Percentiles rank a stretch among this genome's conserved stretches.
Conservation (phyloP, 1,140 invertebrate species). For the Diabrotica virgifera region DNA sequence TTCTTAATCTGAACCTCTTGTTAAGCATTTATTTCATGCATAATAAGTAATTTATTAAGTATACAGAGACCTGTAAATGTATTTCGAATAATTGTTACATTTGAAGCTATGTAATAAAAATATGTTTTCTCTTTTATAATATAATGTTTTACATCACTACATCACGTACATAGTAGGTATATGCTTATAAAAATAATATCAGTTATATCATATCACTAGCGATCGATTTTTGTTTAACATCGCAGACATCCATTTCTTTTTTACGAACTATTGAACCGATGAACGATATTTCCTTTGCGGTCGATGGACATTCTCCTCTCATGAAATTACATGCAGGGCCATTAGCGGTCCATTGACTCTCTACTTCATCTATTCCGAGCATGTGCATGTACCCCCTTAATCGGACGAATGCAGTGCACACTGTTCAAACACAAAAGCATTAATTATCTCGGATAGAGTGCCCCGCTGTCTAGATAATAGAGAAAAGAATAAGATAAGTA, state of each 20-base stretch:
- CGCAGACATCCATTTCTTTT: background rate
- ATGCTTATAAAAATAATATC: too few relatives aligned
- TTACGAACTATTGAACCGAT: conserved; percentile 2
- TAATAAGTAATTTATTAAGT: too few relatives aligned
- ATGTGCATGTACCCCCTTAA: background rate
- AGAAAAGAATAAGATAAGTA: conserved; percentile 16
- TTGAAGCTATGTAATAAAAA: too few relatives aligned
- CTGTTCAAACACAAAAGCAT: conserved; percentile 3
- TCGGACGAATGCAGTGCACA: conserved; percentile 5
- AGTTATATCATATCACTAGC: too few relatives aligned
- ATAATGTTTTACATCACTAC: too few relatives aligned
- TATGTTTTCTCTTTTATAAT: too few relatives aligned
- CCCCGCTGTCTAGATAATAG: conserved; percentile 16
- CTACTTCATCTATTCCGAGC: background rate
- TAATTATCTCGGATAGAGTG: conserved; percentile 10
- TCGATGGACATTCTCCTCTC: background rate
- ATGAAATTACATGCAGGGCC: background rate
- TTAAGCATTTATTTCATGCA: too few relatives aligned
- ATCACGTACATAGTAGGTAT: too few relatives aligned
- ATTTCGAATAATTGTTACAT: too few relatives aligned
- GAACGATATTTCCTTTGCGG: background rate
- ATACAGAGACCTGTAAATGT: too few relatives aligned
- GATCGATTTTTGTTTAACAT: too few relatives aligned
- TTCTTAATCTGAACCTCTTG: too few relatives aligned
- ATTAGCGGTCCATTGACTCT: conserved; percentile 1